phyloP scores from a whole-genome alignment of 2,113 vertebrate species.

The Paedocypris sp. region DNA sequence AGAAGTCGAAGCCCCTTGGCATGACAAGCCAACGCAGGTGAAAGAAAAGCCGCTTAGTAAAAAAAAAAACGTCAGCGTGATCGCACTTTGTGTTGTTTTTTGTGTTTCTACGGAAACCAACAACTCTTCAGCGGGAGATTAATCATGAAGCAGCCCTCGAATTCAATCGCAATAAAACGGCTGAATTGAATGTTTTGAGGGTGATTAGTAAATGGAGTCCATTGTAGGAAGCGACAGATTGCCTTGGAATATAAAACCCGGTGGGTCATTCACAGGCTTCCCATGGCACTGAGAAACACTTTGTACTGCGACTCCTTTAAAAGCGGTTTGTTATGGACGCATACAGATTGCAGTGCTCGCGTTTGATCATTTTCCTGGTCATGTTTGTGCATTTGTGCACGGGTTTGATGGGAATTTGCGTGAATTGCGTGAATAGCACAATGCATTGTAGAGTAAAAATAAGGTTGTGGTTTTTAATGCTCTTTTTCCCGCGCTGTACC shows the following conservation, averaged over 20 bases:
- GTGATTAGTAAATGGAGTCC: constrained; percentile 31
- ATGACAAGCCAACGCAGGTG: constrained; percentile 19
- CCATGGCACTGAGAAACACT: constrained; percentile 17
- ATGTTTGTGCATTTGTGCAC: background rate
- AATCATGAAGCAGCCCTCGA: constrained; percentile 20
- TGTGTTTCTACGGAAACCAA: background rate
- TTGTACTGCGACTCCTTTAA: constrained; percentile 25
- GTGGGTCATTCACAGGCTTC: constrained; percentile 23
- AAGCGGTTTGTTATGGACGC: constrained; percentile 1
- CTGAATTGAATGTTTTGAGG: constrained; percentile 22
- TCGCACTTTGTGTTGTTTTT: constrained; percentile 14
- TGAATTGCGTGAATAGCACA: background rate
- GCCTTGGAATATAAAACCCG: constrained; percentile 1
- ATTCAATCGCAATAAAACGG: background rate
- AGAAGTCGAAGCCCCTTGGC: constrained; percentile 28
- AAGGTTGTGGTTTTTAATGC: no score
- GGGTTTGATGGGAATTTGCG: background rate
- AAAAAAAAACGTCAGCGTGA: background rate
- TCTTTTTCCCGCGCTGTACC: no score
- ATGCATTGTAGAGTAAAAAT: no score
- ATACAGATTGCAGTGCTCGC: background rate
- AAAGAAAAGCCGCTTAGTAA: constrained; percentile 20
- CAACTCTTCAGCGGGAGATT: constrained; percentile 22
- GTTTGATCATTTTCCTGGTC: background rate
- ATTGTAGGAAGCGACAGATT: constrained; percentile 39